These are phyloP conservation scores for Vulpes vulpes DNA, from an alignment of 2,113 vertebrate species.

Conservation along the genomic window DNA sequence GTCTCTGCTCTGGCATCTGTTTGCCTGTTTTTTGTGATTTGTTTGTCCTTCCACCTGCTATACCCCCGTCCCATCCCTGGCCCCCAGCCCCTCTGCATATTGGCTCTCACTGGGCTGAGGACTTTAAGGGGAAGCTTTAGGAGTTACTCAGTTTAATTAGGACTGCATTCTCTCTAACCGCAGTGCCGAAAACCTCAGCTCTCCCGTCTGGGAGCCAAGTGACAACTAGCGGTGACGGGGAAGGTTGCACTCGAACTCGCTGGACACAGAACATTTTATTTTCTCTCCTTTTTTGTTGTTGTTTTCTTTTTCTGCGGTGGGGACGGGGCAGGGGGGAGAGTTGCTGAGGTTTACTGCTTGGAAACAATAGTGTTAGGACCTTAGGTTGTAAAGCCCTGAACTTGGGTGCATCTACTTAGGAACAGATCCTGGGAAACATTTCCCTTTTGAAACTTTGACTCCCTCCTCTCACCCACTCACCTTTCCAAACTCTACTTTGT, in stretches of 20 bases:
- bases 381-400: conserved; percentile 44
- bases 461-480: background rate
- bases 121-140: conserved; percentile 80
- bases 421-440: conserved; percentile 35
- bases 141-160: conserved; percentile 90
- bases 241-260: conserved; percentile 86
- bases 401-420: background rate
- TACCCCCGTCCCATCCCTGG: background rate
- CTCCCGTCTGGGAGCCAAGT: conserved; percentile 86
- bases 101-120: conserved; percentile 66
- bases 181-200: conserved; percentile 89
- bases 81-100: background rate
- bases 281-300: conserved; percentile 69
- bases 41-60: conserved; percentile 51
- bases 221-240: conserved; percentile 92
- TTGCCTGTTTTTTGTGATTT: conserved; percentile 59
- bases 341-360: conserved; percentile 10
- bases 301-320: conserved; percentile 39
- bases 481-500: conserved; percentile 59
- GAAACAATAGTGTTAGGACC: background rate
- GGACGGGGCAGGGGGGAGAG: accelerated
- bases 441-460: conserved; percentile 75
- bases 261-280: conserved; percentile 82
- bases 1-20: conserved; percentile 46
- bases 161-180: conserved; percentile 91